Conservation (phyloP, 1,140 invertebrate species). For the Heterodera schachtii region DNA sequence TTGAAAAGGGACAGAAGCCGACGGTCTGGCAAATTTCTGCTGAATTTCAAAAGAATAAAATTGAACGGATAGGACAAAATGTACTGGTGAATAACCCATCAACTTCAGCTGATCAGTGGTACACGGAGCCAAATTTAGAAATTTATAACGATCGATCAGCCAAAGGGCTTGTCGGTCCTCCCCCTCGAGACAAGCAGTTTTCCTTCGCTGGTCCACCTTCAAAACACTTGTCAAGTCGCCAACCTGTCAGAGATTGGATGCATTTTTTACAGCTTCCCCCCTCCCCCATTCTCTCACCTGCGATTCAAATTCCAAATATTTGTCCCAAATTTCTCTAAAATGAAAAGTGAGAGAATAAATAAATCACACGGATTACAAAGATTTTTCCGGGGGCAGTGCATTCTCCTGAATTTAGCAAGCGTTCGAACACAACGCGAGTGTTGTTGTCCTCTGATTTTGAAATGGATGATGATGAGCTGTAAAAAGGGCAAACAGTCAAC, state of each 20-base stretch:
- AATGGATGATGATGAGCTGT: neutral
- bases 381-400: conserved; percentile 84
- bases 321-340: conserved; percentile 92
- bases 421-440: conserved; percentile 92
- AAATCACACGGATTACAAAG: conserved; percentile 74
- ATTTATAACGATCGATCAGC: conserved; percentile 62
- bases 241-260: conserved; percentile 78
- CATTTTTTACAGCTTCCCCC: conserved; percentile 81
- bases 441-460: conserved; percentile 89
- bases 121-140: conserved; percentile 62
- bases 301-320: conserved; percentile 96
- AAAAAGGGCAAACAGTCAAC: conserved; percentile 37
- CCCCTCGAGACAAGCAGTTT: conserved; percentile 81
- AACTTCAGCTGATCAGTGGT: conserved; percentile 58
- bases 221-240: conserved; percentile 95
- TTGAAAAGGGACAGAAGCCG: neutral
- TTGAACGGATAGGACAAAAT: neutral
- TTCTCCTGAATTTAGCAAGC: conserved; percentile 91
- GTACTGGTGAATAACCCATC: conserved; percentile 55
- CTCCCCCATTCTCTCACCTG: conserved; percentile 84
- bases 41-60: neutral
- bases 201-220: conserved; percentile 91
- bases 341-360: conserved; percentile 26
- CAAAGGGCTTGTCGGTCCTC: conserved; percentile 54
- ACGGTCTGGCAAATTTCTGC: conserved; percentile 17